phyloP scores from a whole-genome alignment of 2,888 invertebrate species.

The Allygus modestus region DNA sequence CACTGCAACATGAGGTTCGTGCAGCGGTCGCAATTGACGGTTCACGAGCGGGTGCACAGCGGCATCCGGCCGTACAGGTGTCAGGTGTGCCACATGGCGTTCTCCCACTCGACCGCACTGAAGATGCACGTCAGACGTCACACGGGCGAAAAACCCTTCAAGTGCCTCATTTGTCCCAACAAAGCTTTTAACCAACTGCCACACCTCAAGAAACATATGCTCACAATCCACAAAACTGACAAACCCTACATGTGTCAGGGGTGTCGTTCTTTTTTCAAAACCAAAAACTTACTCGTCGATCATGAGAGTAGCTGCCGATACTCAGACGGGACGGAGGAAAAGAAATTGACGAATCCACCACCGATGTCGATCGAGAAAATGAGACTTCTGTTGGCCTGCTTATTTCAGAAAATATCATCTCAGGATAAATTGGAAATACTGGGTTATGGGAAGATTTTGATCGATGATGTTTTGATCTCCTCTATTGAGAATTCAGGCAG shows the following conservation, averaged over 20 bases:
- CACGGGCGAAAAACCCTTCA: slow-evolving; percentile 92
- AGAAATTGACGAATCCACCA: slow-evolving; percentile 27
- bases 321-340: not conserved
- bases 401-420: slow-evolving; percentile 90
- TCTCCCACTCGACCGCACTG: slow-evolving; percentile 90
- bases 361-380: slow-evolving; percentile 85
- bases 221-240: slow-evolving; percentile 87
- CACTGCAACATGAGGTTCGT: slow-evolving; percentile 89
- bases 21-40: slow-evolving; percentile 90
- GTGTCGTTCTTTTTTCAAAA: slow-evolving; percentile 86
- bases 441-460: slow-evolving; percentile 85
- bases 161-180: slow-evolving; percentile 75
- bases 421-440: slow-evolving; percentile 86
- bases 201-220: slow-evolving; percentile 93
- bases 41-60: slow-evolving; percentile 90
- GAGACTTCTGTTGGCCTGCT: slow-evolving; percentile 87
- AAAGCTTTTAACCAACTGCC: slow-evolving; percentile 89
- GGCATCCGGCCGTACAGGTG: slow-evolving; percentile 91
- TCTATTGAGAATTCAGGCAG: slow-evolving; percentile 87
- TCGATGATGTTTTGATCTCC: slow-evolving; percentile 89
- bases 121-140: slow-evolving; percentile 90
- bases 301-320: slow-evolving; percentile 75
- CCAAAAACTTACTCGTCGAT: slow-evolving; percentile 84
- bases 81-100: slow-evolving; percentile 87
- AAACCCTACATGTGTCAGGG: slow-evolving; percentile 87